Evolutionary conservation across 2,888 invertebrate genomes (phyloP).

Genomic region (Drosophila neoperkinsi): DNA sequence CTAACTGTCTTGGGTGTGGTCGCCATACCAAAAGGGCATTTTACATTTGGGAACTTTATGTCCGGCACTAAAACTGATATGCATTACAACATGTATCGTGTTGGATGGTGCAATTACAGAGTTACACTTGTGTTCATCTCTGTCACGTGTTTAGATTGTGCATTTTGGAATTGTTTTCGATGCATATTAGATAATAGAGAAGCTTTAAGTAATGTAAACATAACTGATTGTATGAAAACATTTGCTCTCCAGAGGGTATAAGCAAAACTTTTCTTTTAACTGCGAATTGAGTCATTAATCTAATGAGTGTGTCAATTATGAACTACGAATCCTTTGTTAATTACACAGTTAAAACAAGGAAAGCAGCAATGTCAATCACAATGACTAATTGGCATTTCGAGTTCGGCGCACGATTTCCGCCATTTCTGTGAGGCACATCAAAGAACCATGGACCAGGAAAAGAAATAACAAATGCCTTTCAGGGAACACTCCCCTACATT

Average conservation of each 20-base stretch:
- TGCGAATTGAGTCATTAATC: not conserved
- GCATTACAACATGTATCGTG: constrained; percentile 10
- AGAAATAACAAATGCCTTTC: constrained; percentile 20
- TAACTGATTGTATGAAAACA: not conserved
- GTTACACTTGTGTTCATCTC: not conserved
- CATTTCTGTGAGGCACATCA: constrained; percentile 17
- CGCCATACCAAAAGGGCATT: constrained; percentile 20
- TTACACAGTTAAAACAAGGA: constrained; percentile 17
- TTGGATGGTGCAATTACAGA: constrained; percentile 9
- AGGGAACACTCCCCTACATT: constrained; percentile 1
- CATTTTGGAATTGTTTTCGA: not conserved
- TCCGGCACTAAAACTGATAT: constrained; percentile 22
- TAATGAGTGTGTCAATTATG: constrained; percentile 3
- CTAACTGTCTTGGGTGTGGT: constrained; percentile 25
- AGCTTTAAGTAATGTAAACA: not conserved
- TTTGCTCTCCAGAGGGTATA: not conserved
- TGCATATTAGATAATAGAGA: not conserved
- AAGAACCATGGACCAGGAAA: constrained; percentile 4
- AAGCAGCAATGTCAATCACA: constrained; percentile 10
- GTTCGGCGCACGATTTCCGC: constrained; percentile 12
- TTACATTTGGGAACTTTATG: constrained; percentile 31
- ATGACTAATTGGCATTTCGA: constrained; percentile 39
- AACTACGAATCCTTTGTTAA: constrained; percentile 8
- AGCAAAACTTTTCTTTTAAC: not conserved
- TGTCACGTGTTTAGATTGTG: not conserved